These are phyloP conservation scores for Thaumetopoea pityocampa DNA, from an alignment of 1,140 invertebrate genomes.

Conservation along the genomic window DNA sequence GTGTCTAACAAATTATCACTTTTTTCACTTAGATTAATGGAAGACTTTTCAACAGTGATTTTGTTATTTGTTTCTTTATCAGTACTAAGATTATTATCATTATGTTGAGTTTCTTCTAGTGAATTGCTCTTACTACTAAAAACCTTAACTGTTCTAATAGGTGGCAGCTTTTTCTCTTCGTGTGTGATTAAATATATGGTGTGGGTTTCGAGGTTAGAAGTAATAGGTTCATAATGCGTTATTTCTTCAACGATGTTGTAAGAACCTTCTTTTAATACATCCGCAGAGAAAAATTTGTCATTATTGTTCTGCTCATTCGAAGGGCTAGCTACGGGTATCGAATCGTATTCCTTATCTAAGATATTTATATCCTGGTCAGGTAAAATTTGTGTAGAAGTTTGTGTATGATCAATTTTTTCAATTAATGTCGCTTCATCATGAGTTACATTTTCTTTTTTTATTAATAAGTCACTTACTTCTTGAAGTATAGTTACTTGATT, in stretches of 20 bases:
- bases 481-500: conserved; percentile 52
- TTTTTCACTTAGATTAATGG: conserved; percentile 19
- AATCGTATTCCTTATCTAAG: conserved; percentile 11
- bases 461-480: conserved; percentile 26
- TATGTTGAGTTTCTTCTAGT: conserved; percentile 31
- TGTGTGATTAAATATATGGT: conserved; percentile 82
- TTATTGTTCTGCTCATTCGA: conserved; percentile 60
- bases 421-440: conserved; percentile 8
- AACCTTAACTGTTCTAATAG: conserved; percentile 80
- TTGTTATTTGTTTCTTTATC: conserved; percentile 20
- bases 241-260: conserved; percentile 47
- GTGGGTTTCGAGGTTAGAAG: conserved; percentile 70
- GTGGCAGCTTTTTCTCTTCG: conserved; percentile 80
- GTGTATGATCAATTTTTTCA: background rate
- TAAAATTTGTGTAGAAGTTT: background rate
- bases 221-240: conserved; percentile 35
- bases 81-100: conserved; percentile 22
- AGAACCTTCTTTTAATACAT: conserved; percentile 36
- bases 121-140: conserved; percentile 66
- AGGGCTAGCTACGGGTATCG: conserved; percentile 4
- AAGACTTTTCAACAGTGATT: conserved; percentile 33
- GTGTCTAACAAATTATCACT: conserved; percentile 15
- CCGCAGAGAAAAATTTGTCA: conserved; percentile 47
- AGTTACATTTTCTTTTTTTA: conserved; percentile 12
- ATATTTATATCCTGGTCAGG: conserved; percentile 1